Evolutionary conservation across 2,797 vertebrate genomes (phyloP).

Genomic region (Notolabrus celidotus): DNA sequence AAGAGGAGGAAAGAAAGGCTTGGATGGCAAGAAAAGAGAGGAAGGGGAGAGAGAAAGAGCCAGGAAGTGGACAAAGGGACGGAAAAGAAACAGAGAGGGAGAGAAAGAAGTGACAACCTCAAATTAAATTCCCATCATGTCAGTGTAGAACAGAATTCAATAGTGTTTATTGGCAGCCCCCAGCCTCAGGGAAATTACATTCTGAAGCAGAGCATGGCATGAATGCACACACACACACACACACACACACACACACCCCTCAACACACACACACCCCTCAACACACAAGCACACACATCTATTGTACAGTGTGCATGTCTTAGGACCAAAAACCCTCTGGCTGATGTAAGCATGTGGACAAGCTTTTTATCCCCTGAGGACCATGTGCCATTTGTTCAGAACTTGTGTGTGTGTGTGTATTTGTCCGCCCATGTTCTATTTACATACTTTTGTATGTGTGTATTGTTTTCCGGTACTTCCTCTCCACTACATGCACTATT

Average conservation of each 20-base stretch:
- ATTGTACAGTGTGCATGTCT: slow-evolving; percentile 63
- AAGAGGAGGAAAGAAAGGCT: slow-evolving; percentile 12
- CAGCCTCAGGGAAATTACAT: slow-evolving; percentile 86
- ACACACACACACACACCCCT: slow-evolving; percentile 44
- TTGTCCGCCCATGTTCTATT: slow-evolving; percentile 32
- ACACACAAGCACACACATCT: slow-evolving; percentile 42
- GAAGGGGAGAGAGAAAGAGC: slow-evolving; percentile 4
- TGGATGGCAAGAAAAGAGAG: background rate
- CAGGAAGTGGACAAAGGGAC: slow-evolving; percentile 45
- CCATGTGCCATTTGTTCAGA: slow-evolving; percentile 59
- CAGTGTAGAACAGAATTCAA: slow-evolving; percentile 88
- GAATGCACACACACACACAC: slow-evolving; percentile 57
- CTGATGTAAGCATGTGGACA: slow-evolving; percentile 71
- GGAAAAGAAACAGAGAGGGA: slow-evolving; percentile 54
- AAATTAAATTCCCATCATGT: slow-evolving; percentile 91
- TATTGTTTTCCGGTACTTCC: slow-evolving; percentile 20
- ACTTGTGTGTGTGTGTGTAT: slow-evolving; percentile 42
- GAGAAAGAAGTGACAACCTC: slow-evolving; percentile 83
- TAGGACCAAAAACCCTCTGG: slow-evolving; percentile 47
- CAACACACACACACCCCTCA: slow-evolving; percentile 41
- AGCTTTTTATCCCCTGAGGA: slow-evolving; percentile 67
- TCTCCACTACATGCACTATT: slow-evolving; percentile 10
- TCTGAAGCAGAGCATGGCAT: slow-evolving; percentile 83
- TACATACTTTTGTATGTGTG: slow-evolving; percentile 22
- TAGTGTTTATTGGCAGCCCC: slow-evolving; percentile 86